Percentiles rank a stretch among this genome's conserved stretches.
Conservation (phyloP, 37 sponge, comb jelly and placozoan genomes). For the Tethya wilhelma region DNA sequence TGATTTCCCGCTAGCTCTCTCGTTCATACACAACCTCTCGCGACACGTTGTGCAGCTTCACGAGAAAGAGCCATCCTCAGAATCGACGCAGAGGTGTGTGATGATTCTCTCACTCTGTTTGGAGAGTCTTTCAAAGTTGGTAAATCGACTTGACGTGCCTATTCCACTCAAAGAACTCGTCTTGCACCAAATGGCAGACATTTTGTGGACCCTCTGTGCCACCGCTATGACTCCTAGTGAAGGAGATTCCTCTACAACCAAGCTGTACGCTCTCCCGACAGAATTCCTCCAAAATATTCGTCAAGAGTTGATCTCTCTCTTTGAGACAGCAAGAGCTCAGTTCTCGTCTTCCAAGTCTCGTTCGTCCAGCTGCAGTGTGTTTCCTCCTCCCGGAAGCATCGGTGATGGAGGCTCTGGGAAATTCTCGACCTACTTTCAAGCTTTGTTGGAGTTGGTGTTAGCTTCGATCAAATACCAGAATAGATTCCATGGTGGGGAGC, state of each 20-base stretch:
- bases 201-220: constrained; percentile 55
- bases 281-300: constrained; percentile 43
- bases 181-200: constrained; percentile 58
- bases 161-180: constrained; percentile 58
- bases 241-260: background rate
- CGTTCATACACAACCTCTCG: constrained; percentile 59
- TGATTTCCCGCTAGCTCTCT: constrained; percentile 76
- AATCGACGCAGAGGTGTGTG: background rate
- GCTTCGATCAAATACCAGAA: constrained; percentile 38
- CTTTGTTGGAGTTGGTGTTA: constrained; percentile 66
- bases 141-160: constrained; percentile 28
- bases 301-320: constrained; percentile 64
- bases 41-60: background rate
- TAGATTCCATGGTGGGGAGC: constrained; percentile 24
- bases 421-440: constrained; percentile 87
- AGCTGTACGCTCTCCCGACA: constrained; percentile 14
- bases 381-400: constrained; percentile 59
- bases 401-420: constrained; percentile 55
- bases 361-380: background rate
- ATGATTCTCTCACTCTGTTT: constrained; percentile 35
- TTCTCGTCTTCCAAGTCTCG: constrained; percentile 26
- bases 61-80: background rate
- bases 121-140: constrained; percentile 34
- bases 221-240: background rate
- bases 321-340: constrained; percentile 40